Conservation (phyloP, 2,888 invertebrate genomes). For the Cerceris rybyensis region DNA sequence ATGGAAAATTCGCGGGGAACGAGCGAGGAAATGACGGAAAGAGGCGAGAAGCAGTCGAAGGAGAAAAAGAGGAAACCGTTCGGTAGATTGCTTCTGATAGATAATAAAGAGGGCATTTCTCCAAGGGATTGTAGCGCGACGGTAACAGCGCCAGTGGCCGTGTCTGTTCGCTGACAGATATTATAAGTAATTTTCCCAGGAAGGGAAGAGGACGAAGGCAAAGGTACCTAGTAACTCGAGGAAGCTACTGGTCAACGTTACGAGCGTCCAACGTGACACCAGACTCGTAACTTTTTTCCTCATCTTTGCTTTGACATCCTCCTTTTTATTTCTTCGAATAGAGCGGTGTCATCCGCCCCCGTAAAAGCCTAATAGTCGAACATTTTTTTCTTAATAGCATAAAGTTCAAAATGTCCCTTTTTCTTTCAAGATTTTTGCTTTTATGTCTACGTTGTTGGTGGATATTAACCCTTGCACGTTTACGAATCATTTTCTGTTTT, state of each 20-base stretch:
- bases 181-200: constrained; percentile 73
- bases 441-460: no score
- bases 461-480: no score
- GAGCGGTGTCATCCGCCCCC: constrained; percentile 3
- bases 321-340: constrained; percentile 47
- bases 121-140: constrained; percentile 67
- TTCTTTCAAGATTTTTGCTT: no score
- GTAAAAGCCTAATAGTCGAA: constrained; percentile 30
- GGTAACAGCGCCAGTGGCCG: constrained; percentile 61
- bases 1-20: constrained; percentile 11
- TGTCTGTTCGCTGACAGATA: constrained; percentile 70
- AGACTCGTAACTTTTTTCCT: constrained; percentile 65
- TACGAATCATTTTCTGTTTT: no score
- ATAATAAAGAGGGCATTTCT: constrained; percentile 76
- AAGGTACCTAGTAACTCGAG: constrained; percentile 41
- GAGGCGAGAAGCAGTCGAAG: constrained; percentile 15
- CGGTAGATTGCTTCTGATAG: constrained; percentile 74
- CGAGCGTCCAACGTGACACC: constrained; percentile 71
- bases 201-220: constrained; percentile 49
- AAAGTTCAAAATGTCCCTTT: no score
- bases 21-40: constrained; percentile 25
- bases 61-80: constrained; percentile 55
- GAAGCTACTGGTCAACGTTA: constrained; percentile 62
- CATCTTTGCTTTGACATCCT: constrained; percentile 42
- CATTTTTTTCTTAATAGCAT: background rate